Evolutionary conservation across 2,113 vertebrate genomes (phyloP), one percentile per base, ranked within the genome.

Genomic region (Serilophus lunatus): DNA sequence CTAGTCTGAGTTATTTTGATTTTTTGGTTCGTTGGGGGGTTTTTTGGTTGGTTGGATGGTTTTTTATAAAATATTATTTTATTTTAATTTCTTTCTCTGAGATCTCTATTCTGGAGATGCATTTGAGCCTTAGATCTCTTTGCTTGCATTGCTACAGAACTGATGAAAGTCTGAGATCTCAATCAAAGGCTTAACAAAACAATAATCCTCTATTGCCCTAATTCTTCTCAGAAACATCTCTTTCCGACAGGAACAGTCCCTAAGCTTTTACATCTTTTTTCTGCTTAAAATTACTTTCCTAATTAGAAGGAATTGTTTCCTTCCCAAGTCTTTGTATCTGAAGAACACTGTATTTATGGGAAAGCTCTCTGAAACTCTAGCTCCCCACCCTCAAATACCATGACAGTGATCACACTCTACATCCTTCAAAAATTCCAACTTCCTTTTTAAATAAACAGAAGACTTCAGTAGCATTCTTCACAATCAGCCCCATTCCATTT

Each of bases 141-240:
- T 84, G 59, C 76, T 90, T 96, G 91, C 94, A 88, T 86, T 86
- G 94, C 93, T 82, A 82, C 64, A 78, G 79, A 97, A 95, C 35
- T 88, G 92, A 97, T 96, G 95, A 96, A 97, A 97, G 95, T 92
- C 96, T 95, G 95, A 95, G 95, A 97, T 97, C 97, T 97, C 96
- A 96, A 95, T 97, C 98, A 97, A 97, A 97, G 91, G 97, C 97
- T 97, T 97, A 97, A 97, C 96, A 96, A 98, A 97, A 97, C 95
- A 96, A 95, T 98, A 98, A 98, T 98, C 96, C 97, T 90, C 77
- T 44, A 91, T 94, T 97, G 97, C 92, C 97, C 97, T 97, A 97
- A 97, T 98, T 98, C 97, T 96, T 96, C 88, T 94, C 76, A 42
- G 93, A 97, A 98, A 94, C 91, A 91, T 93, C 95, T 96, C 96